Evolutionary conservation across 2,797 vertebrate genomes (phyloP), one percentile per base, ranked within the genome.

Genomic region (Enoplosus armatus): DNA sequence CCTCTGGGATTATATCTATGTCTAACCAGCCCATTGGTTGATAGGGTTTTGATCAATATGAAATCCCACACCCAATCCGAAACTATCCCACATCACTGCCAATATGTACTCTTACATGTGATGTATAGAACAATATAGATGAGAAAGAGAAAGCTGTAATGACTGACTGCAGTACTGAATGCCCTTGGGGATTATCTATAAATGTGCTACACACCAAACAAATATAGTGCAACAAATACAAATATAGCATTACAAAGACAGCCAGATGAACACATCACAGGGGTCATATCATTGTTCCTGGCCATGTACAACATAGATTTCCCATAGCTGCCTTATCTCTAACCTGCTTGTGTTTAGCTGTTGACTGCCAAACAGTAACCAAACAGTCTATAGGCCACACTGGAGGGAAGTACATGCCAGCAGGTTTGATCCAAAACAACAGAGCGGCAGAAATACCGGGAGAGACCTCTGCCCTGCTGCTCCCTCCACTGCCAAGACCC

Each of bases 401-500:
- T 27, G 31, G 41, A 71, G 16, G 12, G 18, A 68, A 51, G 64
- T 14, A 20, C 65, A 70, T 22, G 68, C 33, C 26, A 64, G 48
- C 37, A 79, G 54, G 65, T 72, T 79, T 26, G 20, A 80, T 55
- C 65, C 37, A 80, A n/a, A 73, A 78, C 35, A 65, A 60, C 8
- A 5, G 55, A 81, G 68, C 68, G 77, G 68, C 53, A 71, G 39
- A 72, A 67, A 53, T 47, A 59, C 53, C 2, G 50, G 72, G 72
- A 37, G 50, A 86, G 64, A 82, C 84, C 84, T 85, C 72, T 77
- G 63, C 79, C 67, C 87, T 61, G 66, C 79, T 85, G 72, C 77
- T 85, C 54, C 63, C 56, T 72, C 33, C 50, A 59, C 20, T 83
- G 83, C 83, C 88, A 90, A 78, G 85, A 85, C 77, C 87, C 68